Conservation (phyloP, 2,113 vertebrate species). For the Chiloscyllium plagiosum region DNA sequence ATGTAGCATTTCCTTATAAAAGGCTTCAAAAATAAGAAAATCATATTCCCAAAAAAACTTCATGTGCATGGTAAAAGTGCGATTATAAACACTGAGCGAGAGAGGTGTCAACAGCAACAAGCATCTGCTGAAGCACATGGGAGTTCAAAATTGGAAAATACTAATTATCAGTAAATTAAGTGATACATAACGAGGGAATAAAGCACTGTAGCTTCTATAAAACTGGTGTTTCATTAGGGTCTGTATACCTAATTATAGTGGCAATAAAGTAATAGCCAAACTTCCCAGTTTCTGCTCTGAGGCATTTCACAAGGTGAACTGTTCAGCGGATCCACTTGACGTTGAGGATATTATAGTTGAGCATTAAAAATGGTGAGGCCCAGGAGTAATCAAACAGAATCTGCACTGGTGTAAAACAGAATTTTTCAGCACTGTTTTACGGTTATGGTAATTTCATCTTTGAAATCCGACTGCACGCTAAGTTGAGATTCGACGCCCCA, state of each 20-base stretch:
- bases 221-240: neutral
- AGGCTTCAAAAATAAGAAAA: conserved; percentile 6
- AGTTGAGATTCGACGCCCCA: neutral
- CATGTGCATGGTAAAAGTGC: conserved; percentile 16
- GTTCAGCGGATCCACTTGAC: neutral
- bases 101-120: neutral
- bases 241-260: neutral
- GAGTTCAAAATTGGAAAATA: neutral
- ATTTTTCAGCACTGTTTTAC: neutral
- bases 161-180: neutral
- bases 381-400: neutral
- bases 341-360: neutral
- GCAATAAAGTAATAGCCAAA: neutral
- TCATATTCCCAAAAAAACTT: neutral
- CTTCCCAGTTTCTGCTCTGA: neutral
- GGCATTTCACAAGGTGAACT: neutral
- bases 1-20: conserved; percentile 6
- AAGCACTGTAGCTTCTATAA: neutral
- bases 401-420: neutral
- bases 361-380: neutral
- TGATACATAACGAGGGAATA: neutral
- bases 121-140: neutral
- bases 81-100: neutral
- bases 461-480: neutral
- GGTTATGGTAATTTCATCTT: neutral